These are phyloP conservation scores for Xerus inauris DNA, from an alignment of 2,113 vertebrate genomes.

Conservation along the genomic window DNA sequence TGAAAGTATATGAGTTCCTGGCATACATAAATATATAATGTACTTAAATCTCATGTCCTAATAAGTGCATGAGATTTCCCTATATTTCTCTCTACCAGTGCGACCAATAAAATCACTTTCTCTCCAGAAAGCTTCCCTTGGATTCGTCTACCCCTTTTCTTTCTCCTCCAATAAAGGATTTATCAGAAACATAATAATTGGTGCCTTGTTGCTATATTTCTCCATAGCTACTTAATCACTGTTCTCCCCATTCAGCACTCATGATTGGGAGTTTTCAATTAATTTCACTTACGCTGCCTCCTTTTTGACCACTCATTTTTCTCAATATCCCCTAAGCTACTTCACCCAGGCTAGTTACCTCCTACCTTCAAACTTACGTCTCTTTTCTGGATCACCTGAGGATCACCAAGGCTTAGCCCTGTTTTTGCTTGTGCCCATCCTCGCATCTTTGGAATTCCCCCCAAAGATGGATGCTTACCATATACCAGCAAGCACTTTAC, in stretches of 20 bases:
- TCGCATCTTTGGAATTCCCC: background rate
- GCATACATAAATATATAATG: background rate
- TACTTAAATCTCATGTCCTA: background rate
- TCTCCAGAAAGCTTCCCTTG: background rate
- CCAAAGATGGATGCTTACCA: background rate
- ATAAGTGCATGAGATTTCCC: background rate
- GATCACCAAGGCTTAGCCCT: background rate
- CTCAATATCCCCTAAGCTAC: background rate
- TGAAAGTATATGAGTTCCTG: background rate
- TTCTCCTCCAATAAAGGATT: background rate
- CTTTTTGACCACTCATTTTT: background rate
- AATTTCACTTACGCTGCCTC: background rate
- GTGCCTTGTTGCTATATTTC: background rate
- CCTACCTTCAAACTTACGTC: background rate
- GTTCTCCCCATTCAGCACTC: background rate
- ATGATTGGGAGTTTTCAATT: background rate
- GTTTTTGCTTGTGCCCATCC: background rate
- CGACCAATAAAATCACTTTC: conserved; percentile 42
- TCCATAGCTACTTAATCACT: background rate
- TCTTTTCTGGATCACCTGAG: background rate
- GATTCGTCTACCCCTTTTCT: background rate
- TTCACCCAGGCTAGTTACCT: background rate
- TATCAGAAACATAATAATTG: background rate
- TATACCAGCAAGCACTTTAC: background rate
- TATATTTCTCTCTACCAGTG: conserved; percentile 9